Conservation (phyloP, 2,888 invertebrate species). For the Melolontha melolontha region DNA sequence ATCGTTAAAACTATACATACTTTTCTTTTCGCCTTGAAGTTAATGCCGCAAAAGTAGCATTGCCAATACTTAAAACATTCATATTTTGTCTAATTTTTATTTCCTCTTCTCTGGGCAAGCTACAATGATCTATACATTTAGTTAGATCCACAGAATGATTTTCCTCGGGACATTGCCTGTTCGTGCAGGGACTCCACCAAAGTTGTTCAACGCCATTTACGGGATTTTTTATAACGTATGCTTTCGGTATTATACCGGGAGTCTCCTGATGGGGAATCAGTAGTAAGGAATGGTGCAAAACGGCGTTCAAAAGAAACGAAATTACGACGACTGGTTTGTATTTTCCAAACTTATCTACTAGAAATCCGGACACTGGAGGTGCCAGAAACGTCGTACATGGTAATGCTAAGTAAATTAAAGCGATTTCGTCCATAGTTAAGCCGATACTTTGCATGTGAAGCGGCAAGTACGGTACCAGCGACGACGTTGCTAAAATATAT, state of each 20-base stretch:
- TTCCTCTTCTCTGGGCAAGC: constrained; percentile 60
- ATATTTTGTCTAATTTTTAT: constrained; percentile 1
- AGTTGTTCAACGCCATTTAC: constrained; percentile 79
- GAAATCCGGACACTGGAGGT: constrained; percentile 84
- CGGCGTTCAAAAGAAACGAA: constrained; percentile 80
- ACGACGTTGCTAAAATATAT: constrained; percentile 76
- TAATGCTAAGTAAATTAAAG: constrained; percentile 86
- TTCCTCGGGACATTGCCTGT: constrained; percentile 81
- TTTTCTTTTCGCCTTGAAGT: constrained; percentile 22
- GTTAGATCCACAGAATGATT: constrained; percentile 79
- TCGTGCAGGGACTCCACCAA: constrained; percentile 88
- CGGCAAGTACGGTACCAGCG: constrained; percentile 86
- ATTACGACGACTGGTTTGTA: constrained; percentile 87
- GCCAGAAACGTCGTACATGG: constrained; percentile 89
- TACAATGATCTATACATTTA: constrained; percentile 80
- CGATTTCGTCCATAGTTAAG: constrained; percentile 86
- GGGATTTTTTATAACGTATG: constrained; percentile 82
- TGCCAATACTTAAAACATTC: constrained; percentile 18
- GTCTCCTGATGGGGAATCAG: constrained; percentile 84
- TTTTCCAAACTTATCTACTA: constrained; percentile 88
- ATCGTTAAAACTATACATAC: constrained; percentile 3
- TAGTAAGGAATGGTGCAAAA: constrained; percentile 83
- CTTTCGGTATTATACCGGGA: constrained; percentile 79
- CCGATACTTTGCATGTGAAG: constrained; percentile 94
- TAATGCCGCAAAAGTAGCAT: constrained; percentile 21